Base-by-base conservation (phyloP, 2,797 vertebrate genomes). In the Lagorchestes hirsutus region DNA sequence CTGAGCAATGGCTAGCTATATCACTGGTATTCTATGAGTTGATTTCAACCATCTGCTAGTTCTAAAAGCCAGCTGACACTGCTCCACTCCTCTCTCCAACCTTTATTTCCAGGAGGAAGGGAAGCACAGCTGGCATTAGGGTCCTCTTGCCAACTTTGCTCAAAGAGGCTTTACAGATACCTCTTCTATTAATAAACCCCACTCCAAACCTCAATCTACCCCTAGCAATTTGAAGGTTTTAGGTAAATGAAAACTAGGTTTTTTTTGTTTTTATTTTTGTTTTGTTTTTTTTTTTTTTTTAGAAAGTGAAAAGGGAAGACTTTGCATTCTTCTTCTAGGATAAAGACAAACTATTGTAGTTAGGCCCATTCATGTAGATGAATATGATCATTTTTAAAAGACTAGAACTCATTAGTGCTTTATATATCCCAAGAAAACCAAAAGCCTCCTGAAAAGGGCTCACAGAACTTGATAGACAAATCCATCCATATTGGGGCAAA, bases 61-160 rank as follows among this genome's bases (percentile, higher is more conserved):
- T 82, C 40, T 82, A 82, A 82, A 82, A 82, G 40, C 74, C 74
- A 82, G 74, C 74, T 82, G 74, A 82, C 74, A 82, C 74, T 46
- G 40, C 74, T 82, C 74, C 74, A 82, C 40, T 82, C 40, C 40
- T 82, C 22, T 82, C 74, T 46, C n/a, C 40, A 10, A 40, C 40
- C 74, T 82, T 82, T 82, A 18, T 82, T 82, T 82, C 74, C 40
- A 82, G 18, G 40, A 82, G 22, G n/a, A 40, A 82, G 74, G 74
- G 29, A 82, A 46, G 74, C 74, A 82, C 74, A 82, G 40, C 40
- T 82, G 74, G 74, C 74, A 82, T 22, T 24, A 82, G 74, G 22
- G 40, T 46, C 74, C 2, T 27, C 22, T 82, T 82, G 40, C 74
- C 74, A 82, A 82, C 22, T 46, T 8, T 82, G 18, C 40, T 46